Percentiles rank a stretch among this genome's conserved stretches.
Conservation (phyloP, 2,797 vertebrate genomes). For the Parambassis ranga region DNA sequence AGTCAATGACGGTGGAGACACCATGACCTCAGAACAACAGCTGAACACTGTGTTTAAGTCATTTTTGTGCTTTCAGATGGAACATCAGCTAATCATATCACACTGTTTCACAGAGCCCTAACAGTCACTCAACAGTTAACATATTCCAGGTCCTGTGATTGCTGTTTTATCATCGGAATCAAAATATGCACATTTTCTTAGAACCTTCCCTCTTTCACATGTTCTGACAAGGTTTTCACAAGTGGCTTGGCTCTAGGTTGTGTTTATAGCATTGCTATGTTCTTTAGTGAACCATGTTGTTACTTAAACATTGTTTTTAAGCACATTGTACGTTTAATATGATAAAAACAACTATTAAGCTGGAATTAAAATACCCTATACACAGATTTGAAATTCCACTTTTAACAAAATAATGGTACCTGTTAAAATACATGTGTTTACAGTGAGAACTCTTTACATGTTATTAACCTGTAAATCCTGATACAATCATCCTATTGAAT, state of each 20-base stretch:
- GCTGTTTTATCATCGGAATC: constrained; percentile 76
- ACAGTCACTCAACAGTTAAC: constrained; percentile 68
- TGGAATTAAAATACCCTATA: neutral
- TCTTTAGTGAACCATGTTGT: constrained; percentile 32
- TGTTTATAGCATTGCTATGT: constrained; percentile 53
- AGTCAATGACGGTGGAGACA: constrained; percentile 11
- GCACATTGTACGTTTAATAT: neutral
- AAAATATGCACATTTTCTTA: constrained; percentile 75
- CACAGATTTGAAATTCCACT: neutral
- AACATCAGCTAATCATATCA: constrained; percentile 10
- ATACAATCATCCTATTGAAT: neutral
- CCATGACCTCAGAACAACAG: too few relatives aligned
- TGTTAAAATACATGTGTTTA: neutral
- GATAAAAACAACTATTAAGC: constrained; percentile 13
- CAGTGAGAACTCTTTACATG: neutral
- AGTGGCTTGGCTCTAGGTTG: constrained; percentile 46
- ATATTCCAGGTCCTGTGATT: constrained; percentile 47
- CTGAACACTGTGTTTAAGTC: neutral
- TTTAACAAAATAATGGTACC: neutral
- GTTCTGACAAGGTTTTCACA: constrained; percentile 68
- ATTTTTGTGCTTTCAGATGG: too few relatives aligned
- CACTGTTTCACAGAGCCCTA: neutral
- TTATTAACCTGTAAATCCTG: too few relatives aligned
- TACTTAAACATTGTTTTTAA: constrained; percentile 32
- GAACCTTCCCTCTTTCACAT: constrained; percentile 60